A percentile compares a stretch with the other conserved stretches of the same genome.
Conservation (phyloP, 2,113 vertebrate species). For the Pica pica region DNA sequence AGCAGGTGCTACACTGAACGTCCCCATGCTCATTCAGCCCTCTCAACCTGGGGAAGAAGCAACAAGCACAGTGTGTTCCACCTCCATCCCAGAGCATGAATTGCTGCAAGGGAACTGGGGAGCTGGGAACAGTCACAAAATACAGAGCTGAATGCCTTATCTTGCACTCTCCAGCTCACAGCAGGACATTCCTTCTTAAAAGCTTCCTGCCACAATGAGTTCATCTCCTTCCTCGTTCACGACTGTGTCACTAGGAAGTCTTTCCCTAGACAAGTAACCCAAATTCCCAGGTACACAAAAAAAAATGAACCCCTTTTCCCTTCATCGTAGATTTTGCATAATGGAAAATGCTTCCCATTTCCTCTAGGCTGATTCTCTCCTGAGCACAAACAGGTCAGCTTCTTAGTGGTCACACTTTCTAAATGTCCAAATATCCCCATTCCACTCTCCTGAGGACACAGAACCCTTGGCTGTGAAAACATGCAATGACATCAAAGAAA, state of each 20-base stretch:
- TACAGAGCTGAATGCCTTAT: neutral
- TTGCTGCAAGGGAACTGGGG: neutral
- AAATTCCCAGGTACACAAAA: neutral
- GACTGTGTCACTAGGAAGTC: neutral
- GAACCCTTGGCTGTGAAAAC: neutral
- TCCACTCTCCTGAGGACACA: neutral
- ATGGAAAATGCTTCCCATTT: neutral
- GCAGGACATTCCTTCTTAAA: neutral
- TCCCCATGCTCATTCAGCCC: neutral
- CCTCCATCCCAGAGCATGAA: neutral
- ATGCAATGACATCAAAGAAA: neutral
- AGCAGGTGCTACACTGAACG: neutral
- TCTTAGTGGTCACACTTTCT: neutral
- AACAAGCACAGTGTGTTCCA: neutral
- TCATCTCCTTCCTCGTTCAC: neutral
- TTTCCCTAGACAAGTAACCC: neutral
- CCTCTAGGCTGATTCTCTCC: neutral
- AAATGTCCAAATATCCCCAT: neutral
- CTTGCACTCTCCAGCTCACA: neutral
- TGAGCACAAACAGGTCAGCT: neutral
- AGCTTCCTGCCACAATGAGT: neutral
- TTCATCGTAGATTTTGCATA: neutral
- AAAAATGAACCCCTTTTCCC: neutral
- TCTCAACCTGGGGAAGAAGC: neutral
- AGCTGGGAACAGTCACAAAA: neutral